Conservation (phyloP, 2,888 invertebrate species). For the Prostheceraeus crozeri region DNA sequence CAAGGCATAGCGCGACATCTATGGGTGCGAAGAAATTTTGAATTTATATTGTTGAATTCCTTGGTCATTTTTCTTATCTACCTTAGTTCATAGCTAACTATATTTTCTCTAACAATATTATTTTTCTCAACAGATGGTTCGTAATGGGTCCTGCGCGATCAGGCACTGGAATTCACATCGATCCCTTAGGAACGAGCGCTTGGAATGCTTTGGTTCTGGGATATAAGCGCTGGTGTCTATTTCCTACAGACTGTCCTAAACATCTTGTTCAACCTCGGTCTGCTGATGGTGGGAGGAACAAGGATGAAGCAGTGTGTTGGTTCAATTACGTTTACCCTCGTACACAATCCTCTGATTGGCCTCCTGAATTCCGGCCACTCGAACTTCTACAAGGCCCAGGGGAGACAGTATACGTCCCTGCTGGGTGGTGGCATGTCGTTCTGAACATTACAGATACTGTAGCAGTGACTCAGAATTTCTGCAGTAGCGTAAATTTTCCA, state of each 20-base stretch:
- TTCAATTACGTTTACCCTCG: constrained; percentile 87
- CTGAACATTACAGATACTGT: constrained; percentile 89
- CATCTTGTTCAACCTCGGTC: constrained; percentile 87
- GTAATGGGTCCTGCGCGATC: constrained; percentile 95
- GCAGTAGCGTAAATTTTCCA: constrained; percentile 77
- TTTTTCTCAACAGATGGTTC: constrained; percentile 67
- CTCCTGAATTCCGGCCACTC: constrained; percentile 66
- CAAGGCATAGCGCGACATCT: no score
- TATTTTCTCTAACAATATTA: no score
- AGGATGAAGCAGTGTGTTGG: constrained; percentile 97
- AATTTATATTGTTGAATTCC: no score
- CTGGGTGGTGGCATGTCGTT: constrained; percentile 99
- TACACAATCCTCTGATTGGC: constrained; percentile 80
- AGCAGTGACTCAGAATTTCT: constrained; percentile 94
- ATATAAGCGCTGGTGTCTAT: constrained; percentile 94
- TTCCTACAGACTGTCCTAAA: constrained; percentile 90
- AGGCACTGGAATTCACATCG: constrained; percentile 97
- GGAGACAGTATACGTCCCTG: constrained; percentile 94
- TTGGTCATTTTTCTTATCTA: no score
- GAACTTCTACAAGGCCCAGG: constrained; percentile 90
- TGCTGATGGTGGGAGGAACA: constrained; percentile 85
- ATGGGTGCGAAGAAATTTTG: no score
- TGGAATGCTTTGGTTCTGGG: constrained; percentile 94
- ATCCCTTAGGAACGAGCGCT: constrained; percentile 93
- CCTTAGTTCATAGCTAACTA: no score